These are phyloP conservation scores for Dolomedes plantarius DNA, from an alignment of 2,888 invertebrate genomes.

Conservation along the genomic window DNA sequence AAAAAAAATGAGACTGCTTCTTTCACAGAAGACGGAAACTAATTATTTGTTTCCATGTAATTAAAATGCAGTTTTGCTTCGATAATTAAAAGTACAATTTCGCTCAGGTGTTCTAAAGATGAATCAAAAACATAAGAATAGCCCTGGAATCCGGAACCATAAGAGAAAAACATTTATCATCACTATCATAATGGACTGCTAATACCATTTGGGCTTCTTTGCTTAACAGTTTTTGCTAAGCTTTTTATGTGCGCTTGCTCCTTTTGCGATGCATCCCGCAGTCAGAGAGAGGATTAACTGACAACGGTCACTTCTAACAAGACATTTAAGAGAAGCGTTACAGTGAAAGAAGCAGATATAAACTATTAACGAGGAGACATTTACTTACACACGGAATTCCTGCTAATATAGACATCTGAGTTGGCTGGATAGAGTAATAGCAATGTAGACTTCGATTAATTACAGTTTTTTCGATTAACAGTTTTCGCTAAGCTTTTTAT, in stretches of 20 bases:
- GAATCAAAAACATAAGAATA: neutral
- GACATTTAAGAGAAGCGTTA: too few relatives aligned
- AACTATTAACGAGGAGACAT: too few relatives aligned
- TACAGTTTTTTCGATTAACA: neutral
- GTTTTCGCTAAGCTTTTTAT: neutral
- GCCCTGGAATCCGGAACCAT: neutral
- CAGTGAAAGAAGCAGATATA: too few relatives aligned
- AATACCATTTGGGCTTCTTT: neutral
- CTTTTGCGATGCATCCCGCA: too few relatives aligned
- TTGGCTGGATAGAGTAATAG: too few relatives aligned
- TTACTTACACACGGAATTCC: too few relatives aligned
- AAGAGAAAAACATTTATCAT: neutral
- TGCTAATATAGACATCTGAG: too few relatives aligned
- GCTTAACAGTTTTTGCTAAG: neutral
- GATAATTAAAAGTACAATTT: neutral
- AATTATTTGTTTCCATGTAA: slow-evolving; percentile 32
- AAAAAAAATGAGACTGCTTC: slow-evolving; percentile 17
- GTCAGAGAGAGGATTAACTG: too few relatives aligned
- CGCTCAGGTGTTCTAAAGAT: neutral
- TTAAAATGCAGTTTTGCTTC: slow-evolving; percentile 19
- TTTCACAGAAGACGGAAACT: slow-evolving; percentile 22
- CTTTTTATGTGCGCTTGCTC: neutral
- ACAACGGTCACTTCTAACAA: too few relatives aligned
- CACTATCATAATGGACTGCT: neutral
- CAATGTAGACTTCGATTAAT: too few relatives aligned